Percentiles rank a stretch among this genome's conserved stretches.
Evolutionary conservation across 2,113 vertebrate genomes (phyloP).

Genomic region (Neomonachus schauinslandi): DNA sequence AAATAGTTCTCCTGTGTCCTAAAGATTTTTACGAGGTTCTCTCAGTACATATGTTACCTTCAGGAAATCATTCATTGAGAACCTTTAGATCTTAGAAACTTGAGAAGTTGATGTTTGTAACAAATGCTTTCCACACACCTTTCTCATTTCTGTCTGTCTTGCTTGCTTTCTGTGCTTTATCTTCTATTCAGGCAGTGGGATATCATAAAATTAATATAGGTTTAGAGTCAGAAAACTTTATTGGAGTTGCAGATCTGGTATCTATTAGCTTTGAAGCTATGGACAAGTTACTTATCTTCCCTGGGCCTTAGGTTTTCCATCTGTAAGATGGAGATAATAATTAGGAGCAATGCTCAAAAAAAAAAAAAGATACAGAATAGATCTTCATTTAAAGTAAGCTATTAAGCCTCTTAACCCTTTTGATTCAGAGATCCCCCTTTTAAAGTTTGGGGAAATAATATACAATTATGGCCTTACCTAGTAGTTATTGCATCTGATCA

Average conservation of each 20-base stretch:
- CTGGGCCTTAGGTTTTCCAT: neutral
- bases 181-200: too few relatives aligned
- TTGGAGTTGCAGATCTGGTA: neutral
- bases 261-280: neutral
- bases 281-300: neutral
- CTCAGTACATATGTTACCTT: neutral
- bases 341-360: neutral
- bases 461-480: neutral
- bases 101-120: neutral
- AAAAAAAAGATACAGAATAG: neutral
- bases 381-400: neutral
- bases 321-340: neutral
- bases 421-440: neutral
- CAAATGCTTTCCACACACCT: neutral
- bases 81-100: neutral
- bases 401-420: neutral
- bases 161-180: neutral
- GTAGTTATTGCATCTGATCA: neutral
- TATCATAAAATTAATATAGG: neutral
- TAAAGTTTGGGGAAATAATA: neutral
- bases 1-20: neutral
- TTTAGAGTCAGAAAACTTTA: neutral
- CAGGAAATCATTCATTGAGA: neutral
- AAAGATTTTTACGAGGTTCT: neutral
- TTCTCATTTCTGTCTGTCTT: neutral